Evolutionary conservation across 2,113 vertebrate species (phyloP).

Genomic region (Indicator indicator): DNA sequence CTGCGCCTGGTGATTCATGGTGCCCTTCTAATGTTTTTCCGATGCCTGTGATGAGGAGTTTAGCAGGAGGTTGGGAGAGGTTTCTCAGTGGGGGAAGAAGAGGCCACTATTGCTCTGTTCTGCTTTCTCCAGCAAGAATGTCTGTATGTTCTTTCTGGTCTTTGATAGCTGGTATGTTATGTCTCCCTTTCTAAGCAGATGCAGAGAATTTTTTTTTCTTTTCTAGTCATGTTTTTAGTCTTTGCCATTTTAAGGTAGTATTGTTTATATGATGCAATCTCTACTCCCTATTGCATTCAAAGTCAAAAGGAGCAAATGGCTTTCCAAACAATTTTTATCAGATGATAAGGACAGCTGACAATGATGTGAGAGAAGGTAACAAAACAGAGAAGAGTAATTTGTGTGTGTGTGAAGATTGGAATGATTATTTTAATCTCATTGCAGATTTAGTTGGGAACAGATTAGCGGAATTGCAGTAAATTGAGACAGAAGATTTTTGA

Average conservation of each 20-base stretch:
- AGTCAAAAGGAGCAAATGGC: neutral
- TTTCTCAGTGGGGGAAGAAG: neutral
- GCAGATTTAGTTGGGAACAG: neutral
- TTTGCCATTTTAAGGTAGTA: neutral
- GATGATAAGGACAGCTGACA: neutral
- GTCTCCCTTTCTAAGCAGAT: neutral
- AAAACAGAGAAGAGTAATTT: neutral
- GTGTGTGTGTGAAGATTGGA: neutral
- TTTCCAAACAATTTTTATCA: neutral
- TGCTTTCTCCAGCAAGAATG: neutral
- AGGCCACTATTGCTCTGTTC: neutral
- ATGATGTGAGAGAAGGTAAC: neutral
- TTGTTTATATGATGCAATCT: neutral
- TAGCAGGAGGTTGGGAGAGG: neutral
- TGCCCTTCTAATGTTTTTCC: neutral
- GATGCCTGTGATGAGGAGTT: neutral
- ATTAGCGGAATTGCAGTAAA: neutral
- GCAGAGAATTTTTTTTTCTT: neutral
- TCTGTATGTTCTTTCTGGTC: neutral
- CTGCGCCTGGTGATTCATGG: neutral
- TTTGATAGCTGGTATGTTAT: neutral
- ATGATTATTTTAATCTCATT: constrained; percentile 10
- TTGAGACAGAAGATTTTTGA: neutral
- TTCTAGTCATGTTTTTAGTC: neutral
- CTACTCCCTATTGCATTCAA: neutral